phyloP scores from a whole-genome alignment of 1,140 invertebrate species.

The Parapsyche elsis region DNA sequence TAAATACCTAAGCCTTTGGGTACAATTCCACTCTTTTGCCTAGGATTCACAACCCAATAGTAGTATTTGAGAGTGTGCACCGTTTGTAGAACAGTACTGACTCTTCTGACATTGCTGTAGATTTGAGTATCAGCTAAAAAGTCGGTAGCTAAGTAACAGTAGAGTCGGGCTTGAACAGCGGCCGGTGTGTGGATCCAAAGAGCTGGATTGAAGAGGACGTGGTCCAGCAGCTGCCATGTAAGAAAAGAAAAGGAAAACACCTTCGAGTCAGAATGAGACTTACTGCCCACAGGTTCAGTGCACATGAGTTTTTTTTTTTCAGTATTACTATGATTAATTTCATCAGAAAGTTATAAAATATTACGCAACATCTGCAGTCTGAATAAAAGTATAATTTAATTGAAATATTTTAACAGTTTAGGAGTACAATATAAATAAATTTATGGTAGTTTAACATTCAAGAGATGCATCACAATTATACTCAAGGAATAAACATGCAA shows the following conservation, averaged over 20 bases:
- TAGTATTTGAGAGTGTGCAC: conserved; percentile 99
- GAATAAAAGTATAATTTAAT: no score
- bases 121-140: conserved; percentile 98
- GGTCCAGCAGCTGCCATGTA: conserved; percentile 95
- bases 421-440: no score
- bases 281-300: conserved; percentile 55
- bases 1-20: conserved; percentile 92
- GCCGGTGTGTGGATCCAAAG: conserved; percentile 98
- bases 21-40: conserved; percentile 92
- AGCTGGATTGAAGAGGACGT: conserved; percentile 98
- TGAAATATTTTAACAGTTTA: no score
- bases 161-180: conserved; percentile 94
- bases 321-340: conserved; percentile 43
- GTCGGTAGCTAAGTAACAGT: conserved; percentile 97
- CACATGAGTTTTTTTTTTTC: conserved; percentile 39
- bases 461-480: no score
- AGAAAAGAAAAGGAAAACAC: conserved; percentile 82
- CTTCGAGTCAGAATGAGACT: conserved; percentile 68
- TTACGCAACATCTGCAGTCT: no score
- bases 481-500: no score
- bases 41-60: conserved; percentile 98
- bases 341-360: no score
- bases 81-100: conserved; percentile 97
- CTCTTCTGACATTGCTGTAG: conserved; percentile 95
- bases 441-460: no score